Evolutionary conservation across 2,113 vertebrate species (phyloP).

Genomic region (Arothron firmamentum): DNA sequence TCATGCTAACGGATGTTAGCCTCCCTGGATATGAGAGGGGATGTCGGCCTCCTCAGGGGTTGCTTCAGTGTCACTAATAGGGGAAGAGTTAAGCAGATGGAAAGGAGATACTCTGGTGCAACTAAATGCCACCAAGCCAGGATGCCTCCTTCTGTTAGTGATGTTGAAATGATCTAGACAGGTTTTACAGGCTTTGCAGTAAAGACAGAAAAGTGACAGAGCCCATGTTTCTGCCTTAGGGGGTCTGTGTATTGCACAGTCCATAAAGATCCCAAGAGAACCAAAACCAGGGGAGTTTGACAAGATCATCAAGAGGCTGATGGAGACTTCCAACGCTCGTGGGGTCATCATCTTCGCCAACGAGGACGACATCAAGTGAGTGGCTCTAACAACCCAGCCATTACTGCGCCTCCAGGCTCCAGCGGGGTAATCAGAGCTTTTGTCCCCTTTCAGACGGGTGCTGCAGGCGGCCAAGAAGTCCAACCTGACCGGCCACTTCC

Average conservation of each 20-base stretch:
- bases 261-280: slow-evolving; percentile 91
- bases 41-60: too few relatives aligned
- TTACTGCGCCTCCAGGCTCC: neutral
- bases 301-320: slow-evolving; percentile 89
- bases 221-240: slow-evolving; percentile 68
- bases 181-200: neutral
- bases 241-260: slow-evolving; percentile 89
- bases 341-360: slow-evolving; percentile 93
- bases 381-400: slow-evolving; percentile 1
- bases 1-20: too few relatives aligned
- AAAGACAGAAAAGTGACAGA: neutral
- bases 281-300: slow-evolving; percentile 87
- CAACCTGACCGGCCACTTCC: slow-evolving; percentile 83
- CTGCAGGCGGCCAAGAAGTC: slow-evolving; percentile 79
- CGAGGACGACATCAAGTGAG: slow-evolving; percentile 93
- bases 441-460: slow-evolving; percentile 73
- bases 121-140: neutral
- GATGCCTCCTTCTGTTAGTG: neutral
- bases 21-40: too few relatives aligned
- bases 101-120: too few relatives aligned
- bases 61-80: too few relatives aligned
- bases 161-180: too few relatives aligned
- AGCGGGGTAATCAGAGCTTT: neutral
- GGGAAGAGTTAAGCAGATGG: too few relatives aligned
- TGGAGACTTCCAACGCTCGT: slow-evolving; percentile 91